A percentile compares a stretch with the other conserved stretches of the same genome.
These are phyloP conservation scores for Chaetoderma sp. DNA, from an alignment of 2,888 invertebrate species.

Conservation along the genomic window DNA sequence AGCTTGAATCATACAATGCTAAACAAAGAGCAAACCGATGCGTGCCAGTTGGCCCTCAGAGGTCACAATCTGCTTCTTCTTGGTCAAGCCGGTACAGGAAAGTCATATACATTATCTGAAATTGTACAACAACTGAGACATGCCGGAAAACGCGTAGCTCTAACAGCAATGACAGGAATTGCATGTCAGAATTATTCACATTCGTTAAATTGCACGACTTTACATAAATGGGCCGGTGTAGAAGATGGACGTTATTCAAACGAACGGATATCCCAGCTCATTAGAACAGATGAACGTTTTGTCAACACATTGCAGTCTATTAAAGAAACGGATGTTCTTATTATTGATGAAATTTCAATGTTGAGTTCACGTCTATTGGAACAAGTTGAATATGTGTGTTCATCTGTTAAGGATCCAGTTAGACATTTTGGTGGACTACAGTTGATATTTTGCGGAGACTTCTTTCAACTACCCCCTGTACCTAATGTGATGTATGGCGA, in stretches of 20 bases:
- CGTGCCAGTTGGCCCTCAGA: too few relatives aligned
- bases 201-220: neutral
- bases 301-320: neutral
- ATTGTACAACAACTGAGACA: too few relatives aligned
- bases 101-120: too few relatives aligned
- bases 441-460: neutral
- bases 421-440: neutral
- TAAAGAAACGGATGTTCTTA: neutral
- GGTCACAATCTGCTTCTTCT: too few relatives aligned
- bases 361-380: neutral
- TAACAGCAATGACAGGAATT: neutral
- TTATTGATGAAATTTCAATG: slow-evolving; percentile 16
- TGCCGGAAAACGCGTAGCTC: too few relatives aligned
- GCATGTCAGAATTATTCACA: neutral
- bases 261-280: neutral
- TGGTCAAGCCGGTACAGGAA: too few relatives aligned
- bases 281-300: slow-evolving; percentile 1
- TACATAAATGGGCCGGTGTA: neutral
- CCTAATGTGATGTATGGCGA: neutral
- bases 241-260: neutral
- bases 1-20: too few relatives aligned
- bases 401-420: neutral
- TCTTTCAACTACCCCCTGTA: neutral
- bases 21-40: too few relatives aligned
- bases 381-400: neutral